phyloP scores from a whole-genome alignment of 2,888 invertebrate species.

The Drosophila parthenogenetica region DNA sequence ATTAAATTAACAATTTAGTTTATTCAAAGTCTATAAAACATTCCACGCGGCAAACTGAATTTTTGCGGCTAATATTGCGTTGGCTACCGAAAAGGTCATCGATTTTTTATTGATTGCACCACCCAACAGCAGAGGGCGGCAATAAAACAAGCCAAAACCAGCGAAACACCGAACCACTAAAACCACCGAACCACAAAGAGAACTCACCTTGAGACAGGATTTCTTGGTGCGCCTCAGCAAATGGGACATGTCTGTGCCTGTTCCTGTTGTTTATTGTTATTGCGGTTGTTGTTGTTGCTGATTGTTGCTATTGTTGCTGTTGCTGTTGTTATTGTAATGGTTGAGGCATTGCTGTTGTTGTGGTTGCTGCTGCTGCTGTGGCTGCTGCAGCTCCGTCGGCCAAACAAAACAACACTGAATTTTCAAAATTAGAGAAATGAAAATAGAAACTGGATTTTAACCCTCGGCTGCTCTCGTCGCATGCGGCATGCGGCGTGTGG shows the following conservation, averaged over 20 bases:
- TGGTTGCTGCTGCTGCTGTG: constrained; percentile 34
- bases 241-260: constrained; percentile 76
- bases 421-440: constrained; percentile 16
- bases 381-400: constrained; percentile 70
- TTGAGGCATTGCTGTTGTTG: constrained; percentile 22
- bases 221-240: constrained; percentile 84
- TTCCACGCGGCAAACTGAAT: not conserved
- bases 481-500: not conserved
- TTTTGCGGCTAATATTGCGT: not conserved
- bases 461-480: constrained; percentile 8
- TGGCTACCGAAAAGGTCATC: constrained; percentile 33
- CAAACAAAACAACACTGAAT: constrained; percentile 72
- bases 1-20: too few species aligned
- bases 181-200: constrained; percentile 2
- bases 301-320: constrained; percentile 17
- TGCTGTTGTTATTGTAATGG: constrained; percentile 23
- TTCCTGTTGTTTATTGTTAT: constrained; percentile 10
- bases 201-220: constrained; percentile 84
- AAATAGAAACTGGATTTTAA: constrained; percentile 26
- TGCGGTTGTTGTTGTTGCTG: constrained; percentile 29
- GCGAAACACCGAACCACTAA: not conserved
- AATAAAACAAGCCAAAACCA: not conserved
- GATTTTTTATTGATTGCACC: constrained; percentile 70
- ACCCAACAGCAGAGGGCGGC: too few species aligned
- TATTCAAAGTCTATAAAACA: not conserved